A percentile compares a stretch with the other conserved stretches of the same genome.
phyloP scores from a whole-genome alignment of 92 coral and sea anemone species.

The Anthopleura xanthogrammica region DNA sequence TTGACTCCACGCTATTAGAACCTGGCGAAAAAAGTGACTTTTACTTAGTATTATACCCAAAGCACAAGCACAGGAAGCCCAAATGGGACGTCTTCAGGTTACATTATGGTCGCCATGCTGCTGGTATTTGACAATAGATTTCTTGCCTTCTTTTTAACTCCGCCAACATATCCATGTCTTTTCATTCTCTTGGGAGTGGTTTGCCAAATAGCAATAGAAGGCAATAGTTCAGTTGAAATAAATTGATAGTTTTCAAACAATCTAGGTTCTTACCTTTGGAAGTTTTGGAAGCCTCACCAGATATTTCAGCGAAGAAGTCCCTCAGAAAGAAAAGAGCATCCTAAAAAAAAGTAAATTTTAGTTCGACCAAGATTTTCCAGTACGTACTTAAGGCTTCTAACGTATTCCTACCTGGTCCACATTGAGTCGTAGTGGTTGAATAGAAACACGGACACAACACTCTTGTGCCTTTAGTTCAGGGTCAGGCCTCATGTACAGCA shows the following conservation, averaged over 20 bases:
- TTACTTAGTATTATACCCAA: background rate
- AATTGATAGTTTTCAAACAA: background rate
- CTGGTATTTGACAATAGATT: background rate
- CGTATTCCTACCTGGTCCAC: constrained; percentile 77
- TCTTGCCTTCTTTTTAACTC: no score
- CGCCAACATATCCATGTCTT: no score
- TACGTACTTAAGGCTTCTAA: no score
- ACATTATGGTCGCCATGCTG: no score
- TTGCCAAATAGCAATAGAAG: no score
- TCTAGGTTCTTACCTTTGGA: constrained; percentile 61
- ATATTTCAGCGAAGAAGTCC: constrained; percentile 76
- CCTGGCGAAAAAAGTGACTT: constrained; percentile 20
- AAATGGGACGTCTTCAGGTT: no score
- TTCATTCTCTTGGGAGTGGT: no score
- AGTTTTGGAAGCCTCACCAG: constrained; percentile 82
- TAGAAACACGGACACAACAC: constrained; percentile 81
- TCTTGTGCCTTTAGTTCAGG: constrained; percentile 73
- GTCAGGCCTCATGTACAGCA: constrained; percentile 91
- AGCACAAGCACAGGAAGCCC: background rate
- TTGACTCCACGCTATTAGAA: constrained; percentile 38
- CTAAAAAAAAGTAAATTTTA: constrained; percentile 17
- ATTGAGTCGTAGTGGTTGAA: constrained; percentile 93
- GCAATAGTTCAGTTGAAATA: background rate
- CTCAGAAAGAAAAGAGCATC: constrained; percentile 84
- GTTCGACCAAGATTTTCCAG: no score